Percentiles rank a stretch among this genome's conserved stretches.
Conservation (phyloP, 2,888 invertebrate genomes). For the Siphonodentalium dalli region DNA sequence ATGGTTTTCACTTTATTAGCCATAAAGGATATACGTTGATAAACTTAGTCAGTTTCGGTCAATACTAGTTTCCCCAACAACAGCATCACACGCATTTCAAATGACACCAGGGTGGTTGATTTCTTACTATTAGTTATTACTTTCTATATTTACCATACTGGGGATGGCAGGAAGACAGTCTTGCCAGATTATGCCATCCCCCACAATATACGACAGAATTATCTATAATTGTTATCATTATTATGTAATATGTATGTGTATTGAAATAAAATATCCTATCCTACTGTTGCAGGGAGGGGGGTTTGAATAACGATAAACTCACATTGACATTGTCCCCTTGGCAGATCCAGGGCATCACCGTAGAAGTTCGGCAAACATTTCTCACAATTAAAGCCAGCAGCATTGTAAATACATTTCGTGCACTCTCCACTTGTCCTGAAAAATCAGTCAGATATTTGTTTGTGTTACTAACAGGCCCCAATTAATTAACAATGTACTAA, state of each 20-base stretch:
- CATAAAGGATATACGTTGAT: too few species aligned
- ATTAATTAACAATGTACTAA: too few species aligned
- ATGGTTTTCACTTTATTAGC: too few species aligned
- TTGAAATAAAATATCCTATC: too few species aligned
- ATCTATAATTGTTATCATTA: too few species aligned
- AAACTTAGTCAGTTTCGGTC: too few species aligned
- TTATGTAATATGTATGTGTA: too few species aligned
- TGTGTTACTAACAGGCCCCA: neutral
- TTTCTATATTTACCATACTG: too few species aligned
- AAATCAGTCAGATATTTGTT: neutral
- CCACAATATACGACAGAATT: too few species aligned
- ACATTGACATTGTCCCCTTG: slow-evolving; percentile 80
- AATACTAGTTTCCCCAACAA: neutral
- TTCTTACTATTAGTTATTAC: too few species aligned
- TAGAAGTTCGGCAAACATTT: slow-evolving; percentile 90
- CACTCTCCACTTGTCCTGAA: slow-evolving; percentile 89
- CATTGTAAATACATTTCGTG: slow-evolving; percentile 94
- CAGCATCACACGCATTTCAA: neutral
- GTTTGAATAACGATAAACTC: slow-evolving; percentile 20
- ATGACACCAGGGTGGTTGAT: neutral
- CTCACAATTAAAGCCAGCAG: slow-evolving; percentile 90
- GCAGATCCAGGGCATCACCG: slow-evolving; percentile 89
- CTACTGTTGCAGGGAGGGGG: neutral
- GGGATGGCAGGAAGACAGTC: too few species aligned
- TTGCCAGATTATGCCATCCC: too few species aligned